Percentiles rank a stretch among this genome's conserved stretches.
These are phyloP conservation scores for Cactoblastis cactorum DNA, from an alignment of 2,888 invertebrate genomes.

Conservation along the genomic window DNA sequence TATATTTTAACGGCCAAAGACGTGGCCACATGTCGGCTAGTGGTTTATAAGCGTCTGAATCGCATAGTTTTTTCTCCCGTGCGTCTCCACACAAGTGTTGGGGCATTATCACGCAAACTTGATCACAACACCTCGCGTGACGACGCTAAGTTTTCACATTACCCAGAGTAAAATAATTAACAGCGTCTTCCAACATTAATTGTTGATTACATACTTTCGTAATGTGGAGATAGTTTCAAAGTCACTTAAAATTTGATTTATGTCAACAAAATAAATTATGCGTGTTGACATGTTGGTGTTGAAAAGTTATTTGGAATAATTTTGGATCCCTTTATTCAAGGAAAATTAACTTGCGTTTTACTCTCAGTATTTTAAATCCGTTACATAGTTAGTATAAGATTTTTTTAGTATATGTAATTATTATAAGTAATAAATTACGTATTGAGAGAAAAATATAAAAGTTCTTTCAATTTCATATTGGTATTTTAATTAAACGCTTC, in stretches of 20 bases:
- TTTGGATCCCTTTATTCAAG: too few species aligned
- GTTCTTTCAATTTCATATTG: too few species aligned
- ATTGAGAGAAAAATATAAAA: too few species aligned
- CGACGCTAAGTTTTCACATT: slow-evolving; percentile 67
- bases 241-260: neutral
- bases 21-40: neutral
- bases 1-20: too few species aligned
- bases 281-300: too few species aligned
- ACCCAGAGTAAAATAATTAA: slow-evolving; percentile 24
- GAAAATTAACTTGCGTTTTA: too few species aligned
- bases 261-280: neutral
- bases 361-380: too few species aligned
- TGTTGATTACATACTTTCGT: neutral
- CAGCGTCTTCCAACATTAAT: slow-evolving; percentile 18
- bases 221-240: neutral
- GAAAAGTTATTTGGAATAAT: too few species aligned
- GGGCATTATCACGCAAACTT: slow-evolving; percentile 63
- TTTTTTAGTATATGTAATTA: too few species aligned
- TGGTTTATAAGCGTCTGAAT: neutral
- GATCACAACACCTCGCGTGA: slow-evolving; percentile 52
- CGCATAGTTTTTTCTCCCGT: slow-evolving; percentile 25
- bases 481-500: too few species aligned
- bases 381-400: too few species aligned
- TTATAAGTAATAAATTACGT: too few species aligned
- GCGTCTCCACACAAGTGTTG: slow-evolving; percentile 34